Evolutionary conservation across 1,140 invertebrate genomes (phyloP).

Genomic region (Pinna nobilis): DNA sequence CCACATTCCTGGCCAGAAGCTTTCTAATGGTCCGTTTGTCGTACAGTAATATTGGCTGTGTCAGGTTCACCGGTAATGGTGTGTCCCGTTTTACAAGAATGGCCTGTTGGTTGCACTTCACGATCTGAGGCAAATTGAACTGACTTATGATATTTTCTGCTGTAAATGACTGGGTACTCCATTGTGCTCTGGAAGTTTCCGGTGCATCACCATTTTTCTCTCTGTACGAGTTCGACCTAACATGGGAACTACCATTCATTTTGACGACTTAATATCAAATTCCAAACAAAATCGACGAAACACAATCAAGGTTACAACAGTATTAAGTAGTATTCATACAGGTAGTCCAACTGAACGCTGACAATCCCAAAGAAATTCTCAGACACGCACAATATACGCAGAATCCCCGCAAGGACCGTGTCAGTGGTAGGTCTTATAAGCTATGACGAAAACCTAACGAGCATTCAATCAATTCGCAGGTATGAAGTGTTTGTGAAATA

Average conservation of each 20-base stretch:
- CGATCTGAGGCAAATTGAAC: conserved; percentile 48
- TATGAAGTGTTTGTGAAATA: too few relatives aligned
- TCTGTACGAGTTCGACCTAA: conserved; percentile 9
- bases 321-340: too few relatives aligned
- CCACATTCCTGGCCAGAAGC: conserved; percentile 48
- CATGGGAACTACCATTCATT: conserved; percentile 14
- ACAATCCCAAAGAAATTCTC: too few relatives aligned
- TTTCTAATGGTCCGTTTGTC: conserved; percentile 46
- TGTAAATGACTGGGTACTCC: conserved; percentile 44
- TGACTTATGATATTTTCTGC: conserved; percentile 39
- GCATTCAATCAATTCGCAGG: too few relatives aligned
- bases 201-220: neutral
- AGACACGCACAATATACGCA: too few relatives aligned
- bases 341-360: too few relatives aligned
- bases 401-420: too few relatives aligned
- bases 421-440: too few relatives aligned
- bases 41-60: conserved; percentile 47
- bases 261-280: neutral
- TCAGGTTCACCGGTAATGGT: conserved; percentile 49
- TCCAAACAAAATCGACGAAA: too few relatives aligned
- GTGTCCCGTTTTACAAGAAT: conserved; percentile 31
- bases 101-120: conserved; percentile 42
- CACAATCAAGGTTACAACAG: too few relatives aligned
- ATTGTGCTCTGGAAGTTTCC: conserved; percentile 32
- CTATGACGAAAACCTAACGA: too few relatives aligned